Base-by-base conservation (phyloP, 1,140 invertebrate genomes). In the Berghia stephanieae region DNA sequence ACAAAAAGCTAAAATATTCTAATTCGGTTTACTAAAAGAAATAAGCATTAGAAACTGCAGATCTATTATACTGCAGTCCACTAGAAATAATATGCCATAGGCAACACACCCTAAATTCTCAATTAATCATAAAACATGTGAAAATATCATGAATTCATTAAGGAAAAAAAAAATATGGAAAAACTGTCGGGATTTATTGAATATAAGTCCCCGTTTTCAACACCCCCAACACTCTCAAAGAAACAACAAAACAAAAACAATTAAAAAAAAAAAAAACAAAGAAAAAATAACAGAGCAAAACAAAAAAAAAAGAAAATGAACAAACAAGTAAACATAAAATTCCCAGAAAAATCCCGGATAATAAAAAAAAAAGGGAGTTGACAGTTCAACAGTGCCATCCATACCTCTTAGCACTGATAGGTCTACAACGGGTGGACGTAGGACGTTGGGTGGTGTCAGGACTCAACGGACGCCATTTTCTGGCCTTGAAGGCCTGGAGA, bases 401-500 rank as follows among this genome's bases (percentile, higher is more conserved):
- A 42, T 21, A 52, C 44, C 66, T 49, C 38, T 74, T 69, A 44
- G 36, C 78, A 31, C 78, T 81, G n/a, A 82, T 55, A 8, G 82
- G 82, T 18, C 82, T 77, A 79, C 84, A 83, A 34, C 82, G 68
- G 0, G 79, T 75, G 18, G 80, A 71, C 0, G 76, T 75, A 1
- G 80, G 55, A 34, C 80, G 77, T 34, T 77, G 71, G 16, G 34
- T 42, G n/a, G 82, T 77, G 13, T 80, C 71, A n/a, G 71, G 67
- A 27, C 76, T 81, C 21, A 83, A 70, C 34, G 81, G 84, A 24
- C 78, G 77, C 81, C 82, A 84, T 44, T 82, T 74, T 40, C 80
- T 81, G 18, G 75, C 67, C 57, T 83, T 81, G 52, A 85, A 85
- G 4, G 81, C 83, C 67, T 80, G 80, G 18, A 83, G 72, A 78